Evolutionary conservation across 2,888 invertebrate genomes (phyloP).

Genomic region (Dendrolimus houi): DNA sequence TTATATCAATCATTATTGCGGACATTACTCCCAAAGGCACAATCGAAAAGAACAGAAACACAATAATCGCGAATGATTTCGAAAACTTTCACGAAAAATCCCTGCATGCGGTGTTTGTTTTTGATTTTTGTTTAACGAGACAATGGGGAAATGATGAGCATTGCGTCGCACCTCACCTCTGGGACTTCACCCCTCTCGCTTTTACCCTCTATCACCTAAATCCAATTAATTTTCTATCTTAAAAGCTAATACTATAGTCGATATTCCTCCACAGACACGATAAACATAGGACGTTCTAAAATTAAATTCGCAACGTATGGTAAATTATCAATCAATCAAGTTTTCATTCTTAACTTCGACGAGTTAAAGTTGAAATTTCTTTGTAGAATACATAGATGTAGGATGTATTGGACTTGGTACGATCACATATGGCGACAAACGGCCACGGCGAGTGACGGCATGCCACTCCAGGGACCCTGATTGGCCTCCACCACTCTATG

Average conservation of each 20-base stretch:
- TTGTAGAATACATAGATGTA: constrained; percentile 24
- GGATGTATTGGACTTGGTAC: constrained; percentile 32
- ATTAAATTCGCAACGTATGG: not conserved
- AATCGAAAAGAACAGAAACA: constrained; percentile 52
- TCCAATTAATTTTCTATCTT: no score
- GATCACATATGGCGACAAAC: constrained; percentile 72
- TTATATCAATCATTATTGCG: not conserved
- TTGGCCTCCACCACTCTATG: constrained; percentile 56
- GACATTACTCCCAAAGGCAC: constrained; percentile 38
- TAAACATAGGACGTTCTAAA: no score
- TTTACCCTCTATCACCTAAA: constrained; percentile 32
- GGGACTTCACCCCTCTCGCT: constrained; percentile 64
- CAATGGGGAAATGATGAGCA: constrained; percentile 76
- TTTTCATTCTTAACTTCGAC: constrained; percentile 34
- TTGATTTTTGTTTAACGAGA: constrained; percentile 77
- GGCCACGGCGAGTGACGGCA: constrained; percentile 68
- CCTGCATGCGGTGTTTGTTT: constrained; percentile 67
- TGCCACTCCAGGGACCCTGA: constrained; percentile 64
- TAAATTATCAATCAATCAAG: constrained; percentile 20
- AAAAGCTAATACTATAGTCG: no score
- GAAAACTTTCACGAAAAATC: constrained; percentile 65
- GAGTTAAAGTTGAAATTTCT: constrained; percentile 35
- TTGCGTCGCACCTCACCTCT: constrained; percentile 63
- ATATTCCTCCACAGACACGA: no score
- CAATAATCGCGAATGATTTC: constrained; percentile 53